Evolutionary conservation across 2,888 invertebrate species (phyloP), one percentile per base, ranked within the genome.

Genomic region (Corythucha ciliata): DNA sequence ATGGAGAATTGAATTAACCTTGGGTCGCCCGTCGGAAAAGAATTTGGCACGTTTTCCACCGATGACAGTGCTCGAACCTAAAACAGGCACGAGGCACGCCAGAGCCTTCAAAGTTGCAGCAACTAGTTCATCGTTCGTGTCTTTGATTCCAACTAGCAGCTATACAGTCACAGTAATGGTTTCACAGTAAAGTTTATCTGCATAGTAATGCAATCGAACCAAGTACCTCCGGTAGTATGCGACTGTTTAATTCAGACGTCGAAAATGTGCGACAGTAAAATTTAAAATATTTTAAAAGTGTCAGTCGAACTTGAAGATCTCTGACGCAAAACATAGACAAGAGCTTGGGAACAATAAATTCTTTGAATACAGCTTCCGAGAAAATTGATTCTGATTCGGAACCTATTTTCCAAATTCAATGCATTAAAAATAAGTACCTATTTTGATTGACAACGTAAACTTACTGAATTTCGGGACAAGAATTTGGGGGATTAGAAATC

Each of bases 11-110:
- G 6, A 42, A 25, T 16, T n/a, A 29, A 18, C 61, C 64, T 80
- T 81, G 3, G 92, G 92, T 61, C 84, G 74, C 6, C 90, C 91
- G 66, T 91, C 89, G 20, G 85, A 82, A 65, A 93, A 93, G 48
- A 87, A 71, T 66, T 81, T 83, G 1, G 77, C 77, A 57, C 91
- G 74, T 63, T 81, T 79, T 0, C 88, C 87, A 3, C 90, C 89
- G 37, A 93, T 81, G 1, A 93, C 89, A 18, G 80, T 75, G n/a
- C 81, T 75, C 12, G 89, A 83, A 12, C 93, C 92, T 46, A 90
- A 71, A 57, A 91, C 76, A 1, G 88, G 85, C 21, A 93, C 84
- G 52, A 93, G 69, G 63, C 86, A 83, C 52, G 91, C 88, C 52
- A 93, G 69, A 47, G 85, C 83, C 51, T 79, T 76, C 42, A 93